Evolutionary conservation across 2,113 vertebrate genomes (phyloP), one percentile per base, ranked within the genome.

Genomic region (Chlamydotis undulata): DNA sequence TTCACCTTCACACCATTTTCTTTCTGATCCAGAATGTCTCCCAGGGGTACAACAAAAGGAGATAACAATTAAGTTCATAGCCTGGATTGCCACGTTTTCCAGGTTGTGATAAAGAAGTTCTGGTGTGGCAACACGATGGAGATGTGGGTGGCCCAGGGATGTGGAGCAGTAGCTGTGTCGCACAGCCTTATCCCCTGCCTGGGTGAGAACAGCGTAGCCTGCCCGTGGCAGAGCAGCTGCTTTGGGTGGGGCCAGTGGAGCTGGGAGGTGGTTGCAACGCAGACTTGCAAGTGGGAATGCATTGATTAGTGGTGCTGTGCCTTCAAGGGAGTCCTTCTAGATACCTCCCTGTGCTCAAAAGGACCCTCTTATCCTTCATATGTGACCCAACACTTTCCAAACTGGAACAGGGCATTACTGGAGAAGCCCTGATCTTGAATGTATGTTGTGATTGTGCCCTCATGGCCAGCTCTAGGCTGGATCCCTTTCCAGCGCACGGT

Each of bases 361-460:
- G 39, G 12, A 23, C 11, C 63, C 55, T 31, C 37, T 60, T 26
- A 22, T 6, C 33, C 31, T 43, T 50, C 56, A 14, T 39, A 2
- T 0, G 0, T 1, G 4, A 50, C 11, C 23, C 49, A 77, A 3
- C 12, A 2, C 29, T 14, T 70, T 39, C 52, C 15, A 2, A 35
- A 2, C 2, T 5, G n/a, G 50, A 33, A 4, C 4, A 17, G 57
- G 71, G 15, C 49, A 55, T 31, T 4, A 0, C 10, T 45, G 49
- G 39, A 60, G 39, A 22, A 93, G 47, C 67, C 67, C 18, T 41
- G 15, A 5, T 55, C 29, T 21, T 19, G 45, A 33, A 8, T 43
- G 35, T 16, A 5, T 5, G 50, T 50, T 53, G 49, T 16, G 43
- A 7, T 24, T 21, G 49, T 43, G 29, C 25, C 47, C 57, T 45